Conservation (phyloP, 2,888 invertebrate species). For the Drosophila nigritarsus region DNA sequence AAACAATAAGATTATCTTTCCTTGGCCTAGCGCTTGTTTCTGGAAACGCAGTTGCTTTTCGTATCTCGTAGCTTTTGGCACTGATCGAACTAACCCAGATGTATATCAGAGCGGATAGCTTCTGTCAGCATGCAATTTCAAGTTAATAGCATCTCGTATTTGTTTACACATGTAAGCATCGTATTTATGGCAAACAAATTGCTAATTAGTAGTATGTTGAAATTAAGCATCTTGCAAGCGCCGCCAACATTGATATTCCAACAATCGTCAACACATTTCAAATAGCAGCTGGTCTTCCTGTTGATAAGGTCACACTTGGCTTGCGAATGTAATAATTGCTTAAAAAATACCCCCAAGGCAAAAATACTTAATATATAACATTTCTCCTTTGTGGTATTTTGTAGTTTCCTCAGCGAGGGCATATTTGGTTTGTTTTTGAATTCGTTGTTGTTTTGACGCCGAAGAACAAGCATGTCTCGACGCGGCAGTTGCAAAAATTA, state of each 20-base stretch:
- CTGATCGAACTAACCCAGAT: rapidly evolving
- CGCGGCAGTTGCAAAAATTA: slow-evolving; percentile 26
- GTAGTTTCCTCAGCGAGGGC: not conserved
- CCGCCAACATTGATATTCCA: too few relatives aligned
- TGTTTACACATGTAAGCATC: not conserved
- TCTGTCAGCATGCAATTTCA: not conserved
- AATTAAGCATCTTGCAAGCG: too few relatives aligned
- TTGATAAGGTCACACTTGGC: not conserved
- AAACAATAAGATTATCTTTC: not conserved
- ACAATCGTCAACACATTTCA: not conserved
- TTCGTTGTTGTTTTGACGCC: slow-evolving; percentile 61
- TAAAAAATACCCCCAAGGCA: slow-evolving; percentile 11
- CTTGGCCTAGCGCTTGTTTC: not conserved
- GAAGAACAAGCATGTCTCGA: slow-evolving; percentile 44
- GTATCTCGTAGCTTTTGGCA: slow-evolving; percentile 6
- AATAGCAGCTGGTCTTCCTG: not conserved
- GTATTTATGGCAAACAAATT: too few relatives aligned
- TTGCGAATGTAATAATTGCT: not conserved
- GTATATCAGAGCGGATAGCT: not conserved
- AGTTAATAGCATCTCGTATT: too few relatives aligned
- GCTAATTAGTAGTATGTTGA: not conserved
- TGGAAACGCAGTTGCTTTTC: rapidly evolving
- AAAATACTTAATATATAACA: not conserved
- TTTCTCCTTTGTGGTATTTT: slow-evolving; percentile 17
- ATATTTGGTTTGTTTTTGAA: slow-evolving; percentile 26